Conservation (phyloP, 2,797 vertebrate species). For the Etheostoma perlongum region DNA sequence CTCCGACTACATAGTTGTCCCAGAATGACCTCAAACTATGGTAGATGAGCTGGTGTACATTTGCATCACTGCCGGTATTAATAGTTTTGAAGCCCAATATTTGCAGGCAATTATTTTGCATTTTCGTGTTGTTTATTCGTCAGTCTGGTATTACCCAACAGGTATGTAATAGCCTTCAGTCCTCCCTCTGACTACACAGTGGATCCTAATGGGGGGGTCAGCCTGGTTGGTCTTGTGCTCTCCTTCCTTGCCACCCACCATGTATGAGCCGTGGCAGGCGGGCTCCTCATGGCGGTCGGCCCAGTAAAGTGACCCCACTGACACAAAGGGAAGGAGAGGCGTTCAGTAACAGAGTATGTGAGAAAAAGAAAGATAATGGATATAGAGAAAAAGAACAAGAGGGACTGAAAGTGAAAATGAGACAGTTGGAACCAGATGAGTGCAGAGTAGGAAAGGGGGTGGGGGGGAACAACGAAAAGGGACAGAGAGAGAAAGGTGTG, state of each 20-base stretch:
- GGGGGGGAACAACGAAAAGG: conserved; percentile 45
- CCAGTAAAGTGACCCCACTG: conserved; percentile 43
- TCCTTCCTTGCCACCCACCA: conserved; percentile 11
- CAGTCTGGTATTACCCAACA: too few relatives aligned
- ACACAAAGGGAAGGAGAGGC: conserved; percentile 19
- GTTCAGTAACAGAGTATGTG: conserved; percentile 15
- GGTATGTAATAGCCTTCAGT: background rate
- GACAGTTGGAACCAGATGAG: conserved; percentile 49
- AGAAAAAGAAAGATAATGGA: conserved; percentile 31
- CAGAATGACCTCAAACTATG: too few relatives aligned
- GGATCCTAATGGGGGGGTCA: conserved; percentile 37
- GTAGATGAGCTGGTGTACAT: too few relatives aligned
- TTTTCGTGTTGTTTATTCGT: too few relatives aligned
- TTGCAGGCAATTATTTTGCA: too few relatives aligned
- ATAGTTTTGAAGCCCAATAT: too few relatives aligned
- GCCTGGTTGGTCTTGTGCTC: conserved; percentile 18
- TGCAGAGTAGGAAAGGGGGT: conserved; percentile 10
- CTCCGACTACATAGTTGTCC: conserved; percentile 32
- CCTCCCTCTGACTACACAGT: conserved; percentile 46
- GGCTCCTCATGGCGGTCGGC: conserved; percentile 46
- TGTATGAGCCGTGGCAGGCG: conserved; percentile 30
- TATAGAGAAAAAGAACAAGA: background rate
- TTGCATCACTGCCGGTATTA: too few relatives aligned
- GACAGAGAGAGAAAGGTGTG: conserved; percentile 60
- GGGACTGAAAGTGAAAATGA: conserved; percentile 61